phyloP scores from a whole-genome alignment of 2,888 invertebrate genomes.

The Ormyrus nitidulus region DNA sequence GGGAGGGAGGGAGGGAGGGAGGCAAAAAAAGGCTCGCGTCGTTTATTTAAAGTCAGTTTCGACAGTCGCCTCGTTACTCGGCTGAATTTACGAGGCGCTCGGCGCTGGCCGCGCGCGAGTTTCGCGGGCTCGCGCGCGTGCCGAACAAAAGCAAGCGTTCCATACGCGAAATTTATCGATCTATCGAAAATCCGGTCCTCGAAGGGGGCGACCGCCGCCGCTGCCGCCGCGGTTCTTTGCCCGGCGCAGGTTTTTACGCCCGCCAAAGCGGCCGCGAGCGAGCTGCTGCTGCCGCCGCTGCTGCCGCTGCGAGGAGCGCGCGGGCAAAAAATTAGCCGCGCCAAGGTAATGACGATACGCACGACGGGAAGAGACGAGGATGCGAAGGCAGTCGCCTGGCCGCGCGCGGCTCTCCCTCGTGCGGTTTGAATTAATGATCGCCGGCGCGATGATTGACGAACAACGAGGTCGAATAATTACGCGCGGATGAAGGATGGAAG shows the following conservation, averaged over 20 bases:
- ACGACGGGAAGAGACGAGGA: background rate
- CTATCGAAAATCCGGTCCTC: constrained; percentile 55
- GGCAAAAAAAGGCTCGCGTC: constrained; percentile 63
- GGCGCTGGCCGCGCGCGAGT: constrained; percentile 23
- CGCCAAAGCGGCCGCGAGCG: background rate
- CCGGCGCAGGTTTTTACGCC: constrained; percentile 7
- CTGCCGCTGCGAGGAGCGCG: background rate
- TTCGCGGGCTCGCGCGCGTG: constrained; percentile 54
- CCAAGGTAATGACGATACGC: constrained; percentile 42
- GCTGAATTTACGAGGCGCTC: constrained; percentile 69
- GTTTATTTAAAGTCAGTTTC: constrained; percentile 73
- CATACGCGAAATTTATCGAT: constrained; percentile 58
- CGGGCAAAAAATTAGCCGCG: constrained; percentile 38
- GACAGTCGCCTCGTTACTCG: constrained; percentile 74
- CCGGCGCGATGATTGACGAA: constrained; percentile 41
- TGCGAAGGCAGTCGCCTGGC: constrained; percentile 18
- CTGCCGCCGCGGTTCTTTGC: background rate
- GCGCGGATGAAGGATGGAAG: constrained; percentile 29
- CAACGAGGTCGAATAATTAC: constrained; percentile 42
- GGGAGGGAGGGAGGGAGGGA: constrained; percentile 46
- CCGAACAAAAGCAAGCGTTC: constrained; percentile 61
- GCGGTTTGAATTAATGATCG: constrained; percentile 50
- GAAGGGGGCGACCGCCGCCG: background rate
- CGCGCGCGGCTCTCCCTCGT: background rate
- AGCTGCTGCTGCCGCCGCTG: too few relatives aligned